A percentile compares a stretch with the other conserved stretches of the same genome.
Evolutionary conservation across 2,888 invertebrate genomes (phyloP).

Genomic region (Capitulum mitella): DNA sequence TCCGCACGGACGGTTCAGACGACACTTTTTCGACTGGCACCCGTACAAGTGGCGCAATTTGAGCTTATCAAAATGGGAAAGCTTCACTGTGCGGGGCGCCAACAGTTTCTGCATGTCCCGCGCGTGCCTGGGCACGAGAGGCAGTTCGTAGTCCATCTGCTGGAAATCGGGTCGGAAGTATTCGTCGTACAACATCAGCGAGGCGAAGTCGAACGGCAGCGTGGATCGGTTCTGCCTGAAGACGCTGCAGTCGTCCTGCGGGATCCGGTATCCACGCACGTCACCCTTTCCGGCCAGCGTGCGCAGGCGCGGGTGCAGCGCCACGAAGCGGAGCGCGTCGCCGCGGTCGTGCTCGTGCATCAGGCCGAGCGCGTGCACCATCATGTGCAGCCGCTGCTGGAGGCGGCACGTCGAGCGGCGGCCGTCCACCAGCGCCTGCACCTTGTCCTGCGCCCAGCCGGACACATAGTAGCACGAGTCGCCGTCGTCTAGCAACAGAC

Average conservation of each 20-base stretch:
- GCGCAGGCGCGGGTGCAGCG: conserved; percentile 1
- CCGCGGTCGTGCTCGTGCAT: conserved; percentile 20
- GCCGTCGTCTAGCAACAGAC: neutral
- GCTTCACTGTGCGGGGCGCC: neutral
- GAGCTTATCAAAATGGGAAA: neutral
- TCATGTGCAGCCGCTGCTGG: neutral
- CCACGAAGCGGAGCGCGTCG: neutral
- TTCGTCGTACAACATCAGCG: neutral
- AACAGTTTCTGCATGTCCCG: neutral
- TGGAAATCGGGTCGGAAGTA: neutral
- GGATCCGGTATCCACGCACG: neutral
- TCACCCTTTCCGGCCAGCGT: neutral
- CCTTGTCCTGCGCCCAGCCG: conserved; percentile 1
- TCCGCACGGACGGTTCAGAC: neutral
- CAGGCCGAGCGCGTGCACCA: neutral
- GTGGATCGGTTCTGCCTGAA: neutral
- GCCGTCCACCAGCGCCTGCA: conserved; percentile 6
- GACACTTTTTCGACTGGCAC: neutral
- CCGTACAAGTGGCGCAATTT: neutral
- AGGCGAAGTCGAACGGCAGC: conserved; percentile 4
- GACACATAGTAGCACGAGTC: conserved; percentile 2
- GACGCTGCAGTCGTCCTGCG: neutral
- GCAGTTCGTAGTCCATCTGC: neutral
- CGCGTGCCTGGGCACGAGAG: neutral
- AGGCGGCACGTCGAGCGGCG: neutral